Evolutionary conservation across 1,140 invertebrate species (phyloP).

Genomic region (Lanistes nyassanus): DNA sequence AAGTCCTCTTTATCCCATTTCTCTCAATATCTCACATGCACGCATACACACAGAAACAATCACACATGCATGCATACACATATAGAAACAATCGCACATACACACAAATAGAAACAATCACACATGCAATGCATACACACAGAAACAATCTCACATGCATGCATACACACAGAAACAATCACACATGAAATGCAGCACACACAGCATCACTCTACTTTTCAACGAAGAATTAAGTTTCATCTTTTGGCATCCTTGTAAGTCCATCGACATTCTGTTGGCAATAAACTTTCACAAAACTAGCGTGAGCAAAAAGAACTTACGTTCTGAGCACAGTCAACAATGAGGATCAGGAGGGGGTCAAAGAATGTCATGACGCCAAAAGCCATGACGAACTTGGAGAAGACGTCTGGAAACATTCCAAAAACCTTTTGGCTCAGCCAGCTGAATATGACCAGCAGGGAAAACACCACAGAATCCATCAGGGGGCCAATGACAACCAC

Average conservation of each 20-base stretch:
- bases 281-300: neutral
- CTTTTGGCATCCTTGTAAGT: too few relatives aligned
- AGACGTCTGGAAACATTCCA: slow-evolving; percentile 56
- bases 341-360: slow-evolving; percentile 55
- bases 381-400: slow-evolving; percentile 58
- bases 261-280: too few relatives aligned
- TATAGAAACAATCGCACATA: neutral
- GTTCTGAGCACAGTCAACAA: slow-evolving; percentile 50
- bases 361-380: slow-evolving; percentile 59
- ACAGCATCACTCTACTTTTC: too few relatives aligned
- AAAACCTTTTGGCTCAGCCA: slow-evolving; percentile 52
- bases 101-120: too few relatives aligned
- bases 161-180: too few relatives aligned
- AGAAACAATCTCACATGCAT: too few relatives aligned
- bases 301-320: neutral
- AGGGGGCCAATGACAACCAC: slow-evolving; percentile 59
- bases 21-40: neutral
- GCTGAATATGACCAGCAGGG: slow-evolving; percentile 49
- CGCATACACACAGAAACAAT: neutral
- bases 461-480: slow-evolving; percentile 52
- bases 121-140: too few relatives aligned
- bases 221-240: too few relatives aligned
- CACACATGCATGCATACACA: neutral
- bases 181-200: too few relatives aligned
- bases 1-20: neutral